Evolutionary conservation across 2,888 invertebrate species (phyloP).

Genomic region (Athetis lepigone): DNA sequence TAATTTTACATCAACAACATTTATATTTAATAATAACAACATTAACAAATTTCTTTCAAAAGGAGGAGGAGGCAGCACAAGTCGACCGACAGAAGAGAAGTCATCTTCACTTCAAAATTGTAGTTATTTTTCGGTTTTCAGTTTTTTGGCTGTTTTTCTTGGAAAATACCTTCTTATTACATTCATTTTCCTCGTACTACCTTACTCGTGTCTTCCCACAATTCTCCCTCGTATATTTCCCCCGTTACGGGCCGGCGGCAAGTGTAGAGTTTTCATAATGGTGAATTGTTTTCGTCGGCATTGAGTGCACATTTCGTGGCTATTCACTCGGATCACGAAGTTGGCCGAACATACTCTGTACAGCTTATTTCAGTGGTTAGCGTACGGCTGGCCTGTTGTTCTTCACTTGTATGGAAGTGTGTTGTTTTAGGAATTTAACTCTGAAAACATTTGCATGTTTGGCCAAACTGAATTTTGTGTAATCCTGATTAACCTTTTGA

Average conservation of each 20-base stretch:
- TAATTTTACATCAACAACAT: no score
- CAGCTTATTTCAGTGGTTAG: conserved; percentile 36
- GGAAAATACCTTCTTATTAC: no score
- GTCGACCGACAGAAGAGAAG: no score
- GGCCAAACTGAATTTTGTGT: conserved; percentile 8
- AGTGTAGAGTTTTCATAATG: conserved; percentile 65
- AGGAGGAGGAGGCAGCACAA: no score
- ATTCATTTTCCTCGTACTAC: no score
- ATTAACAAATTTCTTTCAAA: no score
- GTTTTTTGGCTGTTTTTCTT: no score
- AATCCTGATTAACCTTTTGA: conserved; percentile 18
- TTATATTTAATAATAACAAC: no score
- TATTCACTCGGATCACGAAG: conserved; percentile 49
- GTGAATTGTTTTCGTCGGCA: conserved; percentile 63
- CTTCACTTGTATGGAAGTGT: conserved; percentile 23
- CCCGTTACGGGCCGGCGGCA: conserved; percentile 13
- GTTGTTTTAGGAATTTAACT: conserved; percentile 37
- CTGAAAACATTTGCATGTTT: conserved; percentile 34
- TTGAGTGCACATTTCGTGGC: conserved; percentile 60
- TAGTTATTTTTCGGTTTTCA: no score
- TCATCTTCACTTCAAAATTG: no score
- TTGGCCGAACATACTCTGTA: conserved; percentile 29
- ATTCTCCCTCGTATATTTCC: conserved; percentile 30
- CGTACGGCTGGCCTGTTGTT: conserved; percentile 45
- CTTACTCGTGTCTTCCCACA: background rate